Conservation (phyloP, 64 coral and sea anemone genomes). For the Stichodactyla mertensii region DNA sequence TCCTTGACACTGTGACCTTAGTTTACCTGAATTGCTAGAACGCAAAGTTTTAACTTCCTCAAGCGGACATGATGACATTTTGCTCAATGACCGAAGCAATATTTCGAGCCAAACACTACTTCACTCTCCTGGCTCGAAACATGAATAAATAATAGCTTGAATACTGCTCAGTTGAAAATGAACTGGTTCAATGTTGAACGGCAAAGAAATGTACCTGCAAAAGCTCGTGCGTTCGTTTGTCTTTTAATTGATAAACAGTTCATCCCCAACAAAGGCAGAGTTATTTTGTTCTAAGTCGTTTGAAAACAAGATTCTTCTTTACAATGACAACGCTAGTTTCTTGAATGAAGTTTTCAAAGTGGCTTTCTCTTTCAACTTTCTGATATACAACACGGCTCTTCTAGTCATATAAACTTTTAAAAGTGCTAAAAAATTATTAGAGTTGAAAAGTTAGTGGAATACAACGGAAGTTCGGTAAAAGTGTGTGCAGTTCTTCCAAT, state of each 20-base stretch:
- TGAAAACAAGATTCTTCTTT: neutral
- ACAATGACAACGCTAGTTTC: neutral
- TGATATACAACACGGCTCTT: no score
- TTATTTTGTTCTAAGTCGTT: no score
- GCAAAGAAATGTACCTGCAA: neutral
- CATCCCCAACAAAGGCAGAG: neutral
- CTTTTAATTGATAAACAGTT: neutral
- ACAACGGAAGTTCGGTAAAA: no score
- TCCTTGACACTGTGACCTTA: neutral
- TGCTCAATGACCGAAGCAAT: conserved; percentile 5
- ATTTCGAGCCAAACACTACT: neutral
- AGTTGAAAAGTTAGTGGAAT: no score
- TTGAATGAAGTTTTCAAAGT: no score
- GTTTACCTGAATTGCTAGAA: neutral
- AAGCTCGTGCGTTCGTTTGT: neutral
- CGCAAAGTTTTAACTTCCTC: neutral
- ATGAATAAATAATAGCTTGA: neutral
- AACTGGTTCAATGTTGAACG: neutral
- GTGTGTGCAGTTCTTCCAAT: no score
- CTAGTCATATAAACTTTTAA: no score
- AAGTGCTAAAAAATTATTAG: no score
- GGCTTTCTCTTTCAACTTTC: no score
- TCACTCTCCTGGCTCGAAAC: neutral
- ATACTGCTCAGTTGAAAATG: neutral
- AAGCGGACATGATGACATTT: neutral